A percentile compares a stretch with the other conserved stretches of the same genome.
Conservation (phyloP, 2,797 vertebrate species). For the Urosaurus nigricauda region DNA sequence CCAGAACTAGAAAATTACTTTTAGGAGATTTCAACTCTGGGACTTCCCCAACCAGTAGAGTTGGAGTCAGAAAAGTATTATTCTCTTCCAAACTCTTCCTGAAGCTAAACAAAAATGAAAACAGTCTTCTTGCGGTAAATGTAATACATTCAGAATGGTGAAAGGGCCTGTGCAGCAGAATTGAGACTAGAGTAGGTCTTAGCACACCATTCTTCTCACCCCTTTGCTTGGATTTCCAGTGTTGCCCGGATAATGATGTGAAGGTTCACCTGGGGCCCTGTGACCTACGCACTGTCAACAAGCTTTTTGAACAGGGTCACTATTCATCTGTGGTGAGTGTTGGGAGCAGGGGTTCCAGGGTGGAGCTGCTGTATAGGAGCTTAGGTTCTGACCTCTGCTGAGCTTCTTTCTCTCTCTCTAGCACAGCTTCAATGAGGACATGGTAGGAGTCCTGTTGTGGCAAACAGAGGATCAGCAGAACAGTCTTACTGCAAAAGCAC, state of each 20-base stretch:
- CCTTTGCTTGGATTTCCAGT: constrained; percentile 75
- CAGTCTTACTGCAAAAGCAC: constrained; percentile 45
- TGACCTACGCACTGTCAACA: constrained; percentile 86
- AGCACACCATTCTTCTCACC: not conserved
- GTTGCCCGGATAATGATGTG: constrained; percentile 79
- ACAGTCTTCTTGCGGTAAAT: too few species aligned
- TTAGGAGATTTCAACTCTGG: too few species aligned
- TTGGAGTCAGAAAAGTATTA: too few species aligned
- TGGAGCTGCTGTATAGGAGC: too few species aligned
- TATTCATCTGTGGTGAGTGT: constrained; percentile 89
- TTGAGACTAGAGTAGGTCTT: not conserved
- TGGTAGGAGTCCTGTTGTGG: constrained; percentile 66
- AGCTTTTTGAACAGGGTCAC: constrained; percentile 89
- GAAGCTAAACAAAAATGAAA: too few species aligned
- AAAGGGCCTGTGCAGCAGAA: not conserved
- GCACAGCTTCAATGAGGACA: constrained; percentile 76
- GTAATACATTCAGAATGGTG: not conserved
- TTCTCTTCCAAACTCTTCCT: too few species aligned
- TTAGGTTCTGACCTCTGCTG: not conserved
- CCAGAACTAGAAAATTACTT: too few species aligned
- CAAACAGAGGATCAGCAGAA: constrained; percentile 63
- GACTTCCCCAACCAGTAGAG: too few species aligned
- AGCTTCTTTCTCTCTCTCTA: constrained; percentile 56
- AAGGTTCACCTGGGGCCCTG: constrained; percentile 82
- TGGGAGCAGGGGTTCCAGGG: not conserved